A percentile compares a stretch with the other conserved stretches of the same genome.
These are phyloP conservation scores for Lanistes nyassanus DNA, from an alignment of 1,140 invertebrate species.

Conservation along the genomic window DNA sequence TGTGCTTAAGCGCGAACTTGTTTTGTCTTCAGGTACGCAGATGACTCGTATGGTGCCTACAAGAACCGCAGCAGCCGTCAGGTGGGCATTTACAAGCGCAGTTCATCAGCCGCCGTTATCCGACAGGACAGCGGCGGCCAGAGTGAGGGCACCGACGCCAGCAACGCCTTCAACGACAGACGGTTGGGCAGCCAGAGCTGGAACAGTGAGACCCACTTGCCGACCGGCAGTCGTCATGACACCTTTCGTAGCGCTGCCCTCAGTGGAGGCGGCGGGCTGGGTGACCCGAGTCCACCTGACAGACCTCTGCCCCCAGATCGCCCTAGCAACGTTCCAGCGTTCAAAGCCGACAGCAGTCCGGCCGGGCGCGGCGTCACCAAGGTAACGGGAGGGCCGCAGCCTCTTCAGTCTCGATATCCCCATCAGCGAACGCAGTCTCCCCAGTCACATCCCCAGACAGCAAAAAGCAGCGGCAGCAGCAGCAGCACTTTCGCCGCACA, in stretches of 20 bases:
- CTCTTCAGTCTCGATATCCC: background rate
- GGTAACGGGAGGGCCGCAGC: conserved; percentile 3
- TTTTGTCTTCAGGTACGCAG: conserved; percentile 52
- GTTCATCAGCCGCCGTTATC: conserved; percentile 45
- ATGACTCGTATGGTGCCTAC: conserved; percentile 55
- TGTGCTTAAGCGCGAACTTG: background rate
- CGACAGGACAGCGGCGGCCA: conserved; percentile 35
- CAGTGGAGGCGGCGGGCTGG: background rate
- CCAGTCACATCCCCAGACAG: background rate
- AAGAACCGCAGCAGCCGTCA: conserved; percentile 41
- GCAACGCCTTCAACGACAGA: conserved; percentile 25
- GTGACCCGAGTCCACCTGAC: background rate
- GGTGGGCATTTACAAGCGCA: conserved; percentile 54
- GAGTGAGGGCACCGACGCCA: conserved; percentile 34
- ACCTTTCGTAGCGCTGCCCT: background rate
- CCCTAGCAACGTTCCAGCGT: conserved; percentile 20
- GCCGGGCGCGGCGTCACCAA: background rate
- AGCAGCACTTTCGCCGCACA: conserved; percentile 3
- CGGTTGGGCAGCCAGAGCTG: conserved; percentile 29
- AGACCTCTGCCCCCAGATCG: conserved; percentile 12
- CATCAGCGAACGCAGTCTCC: background rate
- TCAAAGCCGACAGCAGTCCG: conserved; percentile 22
- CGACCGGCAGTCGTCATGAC: background rate
- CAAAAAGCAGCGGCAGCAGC: background rate
- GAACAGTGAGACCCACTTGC: conserved; percentile 37